Base-by-base conservation (phyloP, 2,797 vertebrate species). In the Limosa lapponica region DNA sequence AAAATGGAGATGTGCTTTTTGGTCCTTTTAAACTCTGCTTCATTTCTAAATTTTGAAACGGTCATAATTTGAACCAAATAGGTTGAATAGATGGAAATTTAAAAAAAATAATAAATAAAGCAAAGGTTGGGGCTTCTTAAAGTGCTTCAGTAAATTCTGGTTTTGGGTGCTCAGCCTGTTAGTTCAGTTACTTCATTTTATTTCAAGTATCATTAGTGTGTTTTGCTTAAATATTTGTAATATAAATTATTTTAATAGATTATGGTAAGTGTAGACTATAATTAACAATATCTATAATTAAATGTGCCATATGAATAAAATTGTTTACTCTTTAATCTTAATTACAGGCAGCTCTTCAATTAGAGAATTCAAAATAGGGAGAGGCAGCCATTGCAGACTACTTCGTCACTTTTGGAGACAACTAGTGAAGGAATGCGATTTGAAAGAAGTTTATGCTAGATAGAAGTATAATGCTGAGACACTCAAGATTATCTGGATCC, bases 251-350 rank as follows among this genome's bases (percentile, higher is more conserved):
- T 97, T 87, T 71, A 89, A 73, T 93, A 80, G 74, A 82, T 93
- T 73, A 82, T 93, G 13, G 37, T 75, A 89, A 87, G 46, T 34
- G 48, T 82, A 95, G 89, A 57, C 75, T 86, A 8, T 89, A 94
- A 94, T 96, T 93, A 87, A 82, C 70, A 90, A 54, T 95, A 91
- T 86, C 85, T 95, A 30, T 96, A 95, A 95, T 96, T 95, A 91
- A 93, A 82, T 70, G 30, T 95, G 23, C 91, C 59, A 49, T 75
- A 57, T 70, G 83, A 95, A 93, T 95, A 80, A 87, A 88, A 91
- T 59, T 96, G 86, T 96, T 95, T 95, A 95, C 77, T 88, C 89
- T 91, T 95, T 94, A 73, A 91, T 95, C 90, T 94, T 94, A 95
- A 96, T 94, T 97, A 87, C 73, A 96, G 83, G 48, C 90, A 94